These are phyloP conservation scores for Zootermopsis nevadensis DNA, from an alignment of 2,888 invertebrate species.

Conservation along the genomic window DNA sequence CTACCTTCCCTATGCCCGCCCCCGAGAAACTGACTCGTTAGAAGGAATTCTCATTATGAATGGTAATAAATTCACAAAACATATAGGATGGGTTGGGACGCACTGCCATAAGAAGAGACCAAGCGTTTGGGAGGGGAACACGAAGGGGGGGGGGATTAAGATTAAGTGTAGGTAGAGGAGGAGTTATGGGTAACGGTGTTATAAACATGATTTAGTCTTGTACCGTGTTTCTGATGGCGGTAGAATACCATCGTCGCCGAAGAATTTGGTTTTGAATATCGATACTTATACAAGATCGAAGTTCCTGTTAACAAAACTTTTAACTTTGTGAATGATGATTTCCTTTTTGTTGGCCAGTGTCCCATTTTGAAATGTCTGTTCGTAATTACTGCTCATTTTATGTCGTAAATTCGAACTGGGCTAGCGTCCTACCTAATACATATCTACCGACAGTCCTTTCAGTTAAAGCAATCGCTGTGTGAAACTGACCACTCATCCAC, in stretches of 20 bases:
- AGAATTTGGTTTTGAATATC: neutral
- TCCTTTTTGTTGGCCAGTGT: no score
- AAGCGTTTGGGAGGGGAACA: neutral
- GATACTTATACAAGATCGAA: neutral
- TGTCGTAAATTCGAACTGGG: no score
- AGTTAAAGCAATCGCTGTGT: no score
- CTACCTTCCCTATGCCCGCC: constrained; percentile 4
- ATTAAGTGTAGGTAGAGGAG: constrained; percentile 14
- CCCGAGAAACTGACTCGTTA: neutral
- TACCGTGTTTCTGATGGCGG: constrained; percentile 2
- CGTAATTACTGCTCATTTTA: no score
- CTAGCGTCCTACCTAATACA: no score
- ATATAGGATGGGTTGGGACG: constrained; percentile 28
- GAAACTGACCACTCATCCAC: no score
- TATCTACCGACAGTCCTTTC: no score
- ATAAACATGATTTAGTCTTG: constrained; percentile 17
- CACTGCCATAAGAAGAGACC: neutral
- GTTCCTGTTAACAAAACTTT: neutral
- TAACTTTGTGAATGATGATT: no score
- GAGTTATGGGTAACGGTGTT: constrained; percentile 30
- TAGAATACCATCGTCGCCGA: neutral
- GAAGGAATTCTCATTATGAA: constrained; percentile 37
- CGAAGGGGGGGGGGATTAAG: neutral
- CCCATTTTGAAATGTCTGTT: no score
- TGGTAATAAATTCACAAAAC: constrained; percentile 36